These are phyloP conservation scores for Lepus europaeus DNA, from an alignment of 2,113 vertebrate species.

Conservation along the genomic window DNA sequence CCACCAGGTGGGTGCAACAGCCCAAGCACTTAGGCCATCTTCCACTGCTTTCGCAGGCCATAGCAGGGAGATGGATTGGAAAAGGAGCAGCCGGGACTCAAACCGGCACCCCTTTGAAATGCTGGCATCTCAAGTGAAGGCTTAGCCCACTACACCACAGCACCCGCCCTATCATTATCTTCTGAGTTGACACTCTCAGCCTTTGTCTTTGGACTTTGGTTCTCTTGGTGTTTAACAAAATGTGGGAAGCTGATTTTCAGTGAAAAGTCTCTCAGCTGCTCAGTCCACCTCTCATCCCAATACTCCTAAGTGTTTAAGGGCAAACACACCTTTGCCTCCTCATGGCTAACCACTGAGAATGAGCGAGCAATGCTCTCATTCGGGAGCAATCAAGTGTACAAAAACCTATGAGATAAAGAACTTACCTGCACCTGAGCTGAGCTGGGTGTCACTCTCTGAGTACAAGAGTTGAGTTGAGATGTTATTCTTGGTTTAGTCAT, in stretches of 20 bases:
- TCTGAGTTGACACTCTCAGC: neutral
- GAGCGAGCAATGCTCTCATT: neutral
- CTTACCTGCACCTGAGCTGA: neutral
- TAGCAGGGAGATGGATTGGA: no score
- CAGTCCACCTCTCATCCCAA: neutral
- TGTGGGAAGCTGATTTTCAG: neutral
- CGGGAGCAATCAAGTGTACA: neutral
- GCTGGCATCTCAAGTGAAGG: no score
- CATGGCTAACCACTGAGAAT: neutral
- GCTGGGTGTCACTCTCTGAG: neutral
- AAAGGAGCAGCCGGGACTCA: no score
- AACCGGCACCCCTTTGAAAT: no score
- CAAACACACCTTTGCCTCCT: neutral
- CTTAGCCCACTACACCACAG: no score
- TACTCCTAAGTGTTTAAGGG: neutral
- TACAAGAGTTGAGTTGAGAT: neutral
- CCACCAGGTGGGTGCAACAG: no score
- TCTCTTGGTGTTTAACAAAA: neutral
- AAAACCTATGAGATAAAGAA: neutral
- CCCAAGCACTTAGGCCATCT: no score
- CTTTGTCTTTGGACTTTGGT: neutral
- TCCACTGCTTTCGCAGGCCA: no score
- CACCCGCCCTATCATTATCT: neutral
- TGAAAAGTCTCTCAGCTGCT: neutral
- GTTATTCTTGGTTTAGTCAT: neutral